A percentile compares a stretch with the other conserved stretches of the same genome.
These are phyloP conservation scores for Mohoua ochrocephala DNA, from an alignment of 2,113 vertebrate species.

Conservation along the genomic window DNA sequence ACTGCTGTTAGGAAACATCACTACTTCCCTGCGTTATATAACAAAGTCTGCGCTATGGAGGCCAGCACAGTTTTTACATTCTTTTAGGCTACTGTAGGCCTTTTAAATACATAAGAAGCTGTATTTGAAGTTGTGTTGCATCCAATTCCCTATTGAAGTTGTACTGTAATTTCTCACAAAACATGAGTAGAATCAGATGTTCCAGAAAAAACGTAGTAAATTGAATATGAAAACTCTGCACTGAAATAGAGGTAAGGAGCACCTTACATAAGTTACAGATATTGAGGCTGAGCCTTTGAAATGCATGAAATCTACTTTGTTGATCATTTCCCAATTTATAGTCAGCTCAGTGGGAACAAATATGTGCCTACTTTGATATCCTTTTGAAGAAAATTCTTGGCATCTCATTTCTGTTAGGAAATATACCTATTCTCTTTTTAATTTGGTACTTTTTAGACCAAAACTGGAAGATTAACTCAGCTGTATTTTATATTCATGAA, in stretches of 20 bases:
- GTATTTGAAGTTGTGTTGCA: not conserved
- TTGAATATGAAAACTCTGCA: not conserved
- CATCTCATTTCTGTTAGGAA: not conserved
- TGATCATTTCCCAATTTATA: not conserved
- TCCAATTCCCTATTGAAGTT: not conserved
- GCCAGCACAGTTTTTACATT: not conserved
- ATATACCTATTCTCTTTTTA: not conserved
- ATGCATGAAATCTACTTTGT: not conserved
- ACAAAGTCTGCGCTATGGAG: not conserved
- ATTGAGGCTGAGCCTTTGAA: slow-evolving; percentile 2
- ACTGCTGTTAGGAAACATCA: not conserved
- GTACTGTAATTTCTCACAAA: not conserved
- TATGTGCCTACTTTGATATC: not conserved
- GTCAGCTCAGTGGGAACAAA: slow-evolving; percentile 14
- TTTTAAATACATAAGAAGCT: not conserved
- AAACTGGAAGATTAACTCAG: not conserved
- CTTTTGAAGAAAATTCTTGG: not conserved
- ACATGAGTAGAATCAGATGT: not conserved
- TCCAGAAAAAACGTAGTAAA: not conserved
- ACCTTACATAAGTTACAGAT: not conserved
- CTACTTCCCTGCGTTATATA: not conserved
- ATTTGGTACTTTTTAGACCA: not conserved
- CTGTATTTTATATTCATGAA: slow-evolving; percentile 10
- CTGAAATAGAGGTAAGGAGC: not conserved
- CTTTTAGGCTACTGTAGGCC: not conserved